Evolutionary conservation across 2,797 vertebrate species (phyloP), one percentile per base, ranked within the genome.

Genomic region (Nothura maculosa): DNA sequence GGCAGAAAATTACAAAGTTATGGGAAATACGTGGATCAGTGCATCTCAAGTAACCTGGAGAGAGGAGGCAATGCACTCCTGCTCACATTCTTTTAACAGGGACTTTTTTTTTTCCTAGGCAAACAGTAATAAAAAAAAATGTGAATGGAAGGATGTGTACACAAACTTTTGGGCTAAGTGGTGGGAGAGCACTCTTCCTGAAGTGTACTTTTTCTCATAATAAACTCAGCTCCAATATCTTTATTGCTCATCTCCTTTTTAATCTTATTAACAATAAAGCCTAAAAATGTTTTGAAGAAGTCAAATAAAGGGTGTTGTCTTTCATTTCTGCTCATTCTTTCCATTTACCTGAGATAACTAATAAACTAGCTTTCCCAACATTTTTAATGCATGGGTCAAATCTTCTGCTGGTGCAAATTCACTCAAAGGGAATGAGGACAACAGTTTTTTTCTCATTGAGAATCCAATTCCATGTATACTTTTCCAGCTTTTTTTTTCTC

Each of bases 171-270:
- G 52, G 90, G 87, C 94, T 98, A 97, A 98, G 98, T 98, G 96
- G 97, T 97, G 92, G 96, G 97, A 96, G 97, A 97, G 95, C 57
- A 93, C 54, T 82, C 82, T 96, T 97, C 92, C 95, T 95, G 89
- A 94, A 97, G 96, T 97, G 96, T 97, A 96, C 96, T 96, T 97
- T 97, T 97, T 97, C 97, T 98, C 96, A 96, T 97, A 81, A 98
- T 97, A 97, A 98, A 98, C 97, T 96, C 20, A 9, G 89, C 81
- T 94, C 85, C 73, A 74, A 42, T 98, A 98, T 98, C 98, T 98
- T 98, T 98, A 98, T 96, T 97, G 93, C 92, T 95, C 96, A 98
- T 98, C 98, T 98, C 92, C 94, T 97, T 97, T 97, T 97, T 97
- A 97, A 97, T 97, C 96, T 96, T 97, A 97, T 97, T 98, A 97